Evolutionary conservation across 2,113 vertebrate genomes (phyloP).

Genomic region (Strigops habroptila): DNA sequence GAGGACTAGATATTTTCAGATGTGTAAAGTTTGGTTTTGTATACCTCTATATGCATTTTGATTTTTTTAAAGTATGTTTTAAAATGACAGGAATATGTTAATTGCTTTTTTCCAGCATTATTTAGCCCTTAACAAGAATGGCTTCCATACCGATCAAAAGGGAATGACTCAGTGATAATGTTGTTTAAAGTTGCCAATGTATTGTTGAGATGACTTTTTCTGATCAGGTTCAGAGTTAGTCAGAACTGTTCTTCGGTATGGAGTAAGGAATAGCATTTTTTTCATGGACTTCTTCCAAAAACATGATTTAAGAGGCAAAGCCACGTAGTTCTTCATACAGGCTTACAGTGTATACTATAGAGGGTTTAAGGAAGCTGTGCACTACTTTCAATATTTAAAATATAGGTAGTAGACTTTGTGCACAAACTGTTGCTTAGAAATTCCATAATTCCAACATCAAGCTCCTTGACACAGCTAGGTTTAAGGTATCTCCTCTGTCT

Average conservation of each 20-base stretch:
- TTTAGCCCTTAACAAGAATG: constrained; percentile 9
- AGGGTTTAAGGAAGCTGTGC: neutral
- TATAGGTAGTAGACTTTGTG: neutral
- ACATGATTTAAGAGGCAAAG: neutral
- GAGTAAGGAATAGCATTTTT: neutral
- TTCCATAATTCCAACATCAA: neutral
- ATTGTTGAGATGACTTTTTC: neutral
- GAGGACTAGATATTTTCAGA: constrained; percentile 29
- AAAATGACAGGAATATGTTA: neutral
- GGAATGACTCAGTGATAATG: neutral
- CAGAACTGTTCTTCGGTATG: neutral
- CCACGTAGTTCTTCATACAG: constrained; percentile 3
- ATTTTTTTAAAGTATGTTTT: neutral
- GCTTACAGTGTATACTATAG: neutral
- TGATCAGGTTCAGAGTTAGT: neutral
- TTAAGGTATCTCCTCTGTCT: neutral
- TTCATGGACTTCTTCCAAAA: neutral
- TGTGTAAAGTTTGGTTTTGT: neutral
- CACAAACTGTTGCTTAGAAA: neutral
- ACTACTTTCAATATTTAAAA: neutral
- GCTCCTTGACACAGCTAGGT: neutral
- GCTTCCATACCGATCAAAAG: neutral
- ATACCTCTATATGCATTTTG: neutral
- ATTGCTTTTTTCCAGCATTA: neutral
- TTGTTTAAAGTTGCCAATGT: neutral